A percentile compares a stretch with the other conserved stretches of the same genome.
Evolutionary conservation across 2,797 vertebrate species (phyloP).

Genomic region (Merluccius polli): DNA sequence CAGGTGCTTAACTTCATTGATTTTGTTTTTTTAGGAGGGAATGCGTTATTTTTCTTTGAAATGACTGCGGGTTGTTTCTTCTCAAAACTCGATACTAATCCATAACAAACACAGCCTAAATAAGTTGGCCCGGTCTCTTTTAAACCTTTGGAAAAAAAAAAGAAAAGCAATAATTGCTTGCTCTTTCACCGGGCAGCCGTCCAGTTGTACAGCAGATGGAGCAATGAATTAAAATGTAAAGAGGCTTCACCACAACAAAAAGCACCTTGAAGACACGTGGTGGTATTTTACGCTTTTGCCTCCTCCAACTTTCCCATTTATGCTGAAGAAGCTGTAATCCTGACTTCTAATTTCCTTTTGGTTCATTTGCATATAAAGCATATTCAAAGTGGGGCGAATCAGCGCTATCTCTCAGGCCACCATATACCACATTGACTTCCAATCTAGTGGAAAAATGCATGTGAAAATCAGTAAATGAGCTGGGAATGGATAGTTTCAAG

Average conservation of each 20-base stretch:
- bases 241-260: not conserved
- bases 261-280: not conserved
- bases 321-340: not conserved
- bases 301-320: not conserved
- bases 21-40: not conserved
- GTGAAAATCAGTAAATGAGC: not conserved
- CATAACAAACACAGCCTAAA: not conserved
- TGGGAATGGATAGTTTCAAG: not conserved
- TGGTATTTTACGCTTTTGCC: not conserved
- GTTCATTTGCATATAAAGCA: not conserved
- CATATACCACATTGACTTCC: not conserved
- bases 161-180: not conserved
- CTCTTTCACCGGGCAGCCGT: not conserved
- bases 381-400: not conserved
- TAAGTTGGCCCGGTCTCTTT: no score
- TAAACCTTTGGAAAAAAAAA: not conserved
- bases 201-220: not conserved
- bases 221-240: slow-evolving; percentile 2
- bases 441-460: not conserved
- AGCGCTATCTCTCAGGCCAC: not conserved
- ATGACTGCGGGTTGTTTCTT: not conserved
- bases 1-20: not conserved
- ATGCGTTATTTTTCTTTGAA: not conserved
- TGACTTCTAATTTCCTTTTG: not conserved
- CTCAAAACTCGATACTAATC: not conserved